phyloP scores from a whole-genome alignment of 1,140 invertebrate species.

The Triops cancriformis region DNA sequence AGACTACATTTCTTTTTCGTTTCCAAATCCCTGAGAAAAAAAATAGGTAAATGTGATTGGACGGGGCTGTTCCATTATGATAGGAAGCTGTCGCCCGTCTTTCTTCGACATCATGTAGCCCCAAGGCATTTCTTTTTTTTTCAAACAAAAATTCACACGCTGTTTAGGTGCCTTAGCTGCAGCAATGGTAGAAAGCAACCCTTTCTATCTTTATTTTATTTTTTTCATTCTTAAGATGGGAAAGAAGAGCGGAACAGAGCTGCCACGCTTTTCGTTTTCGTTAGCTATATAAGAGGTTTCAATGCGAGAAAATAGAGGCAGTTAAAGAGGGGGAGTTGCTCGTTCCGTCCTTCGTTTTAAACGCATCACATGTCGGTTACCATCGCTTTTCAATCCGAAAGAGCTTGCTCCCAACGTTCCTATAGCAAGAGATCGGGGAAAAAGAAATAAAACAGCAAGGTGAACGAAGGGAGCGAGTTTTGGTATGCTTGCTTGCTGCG shows the following conservation, averaged over 20 bases:
- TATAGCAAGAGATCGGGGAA: not conserved
- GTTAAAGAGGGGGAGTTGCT: not conserved
- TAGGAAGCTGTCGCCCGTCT: not conserved
- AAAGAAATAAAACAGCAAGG: not conserved
- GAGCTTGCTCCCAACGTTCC: not conserved
- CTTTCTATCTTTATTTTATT: not conserved
- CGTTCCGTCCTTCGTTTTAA: not conserved
- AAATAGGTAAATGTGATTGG: not conserved
- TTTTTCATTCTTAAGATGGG: not conserved
- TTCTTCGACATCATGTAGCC: not conserved
- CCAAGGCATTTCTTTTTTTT: not conserved
- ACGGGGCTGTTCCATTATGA: slow-evolving; percentile 1
- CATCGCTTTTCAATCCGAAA: not conserved
- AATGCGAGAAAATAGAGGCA: not conserved
- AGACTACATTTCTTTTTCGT: not conserved
- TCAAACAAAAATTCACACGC: not conserved
- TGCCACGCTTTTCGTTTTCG: not conserved
- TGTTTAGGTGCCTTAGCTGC: not conserved
- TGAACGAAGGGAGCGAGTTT: not conserved
- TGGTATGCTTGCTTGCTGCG: not conserved
- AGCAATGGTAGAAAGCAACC: not conserved
- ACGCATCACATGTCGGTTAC: not conserved
- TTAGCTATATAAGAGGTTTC: not conserved
- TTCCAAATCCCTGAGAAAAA: not conserved
- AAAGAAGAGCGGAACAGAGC: not conserved